A percentile compares a stretch with the other conserved stretches of the same genome.
Evolutionary conservation across 2,888 invertebrate species (phyloP).

Genomic region (Lithophane leautieri): DNA sequence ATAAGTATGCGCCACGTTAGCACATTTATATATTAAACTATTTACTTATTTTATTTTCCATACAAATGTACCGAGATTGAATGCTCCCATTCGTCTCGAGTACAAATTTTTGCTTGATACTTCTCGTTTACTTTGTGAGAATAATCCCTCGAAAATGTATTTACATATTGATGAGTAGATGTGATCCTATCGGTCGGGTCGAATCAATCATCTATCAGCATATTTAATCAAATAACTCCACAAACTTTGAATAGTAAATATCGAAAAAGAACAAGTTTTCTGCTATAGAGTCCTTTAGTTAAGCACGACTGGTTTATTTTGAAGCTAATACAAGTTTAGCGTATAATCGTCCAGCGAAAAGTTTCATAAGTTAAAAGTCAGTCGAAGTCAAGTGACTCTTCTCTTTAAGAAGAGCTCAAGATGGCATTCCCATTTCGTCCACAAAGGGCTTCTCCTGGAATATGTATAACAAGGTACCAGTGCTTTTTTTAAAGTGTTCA

Average conservation of each 20-base stretch:
- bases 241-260: constrained; percentile 57
- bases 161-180: constrained; percentile 62
- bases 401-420: constrained; percentile 65
- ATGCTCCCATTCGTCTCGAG: constrained; percentile 14
- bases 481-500: constrained; percentile 31
- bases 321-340: constrained; percentile 53
- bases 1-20: neutral
- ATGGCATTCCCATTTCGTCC: constrained; percentile 66
- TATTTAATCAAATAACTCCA: constrained; percentile 56
- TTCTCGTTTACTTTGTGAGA: constrained; percentile 45
- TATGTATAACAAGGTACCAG: constrained; percentile 35
- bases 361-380: constrained; percentile 64
- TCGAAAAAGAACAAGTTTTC: constrained; percentile 44
- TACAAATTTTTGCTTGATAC: constrained; percentile 48
- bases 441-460: constrained; percentile 35
- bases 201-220: constrained; percentile 54
- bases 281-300: constrained; percentile 19
- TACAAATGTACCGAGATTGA: constrained; percentile 9
- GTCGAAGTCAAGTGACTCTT: constrained; percentile 68
- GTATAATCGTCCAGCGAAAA: constrained; percentile 52
- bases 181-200: constrained; percentile 43
- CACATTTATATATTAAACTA: neutral
- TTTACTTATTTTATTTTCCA: constrained; percentile 3
- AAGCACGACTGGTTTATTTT: constrained; percentile 49
- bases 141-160: constrained; percentile 56